These are phyloP conservation scores for Porites cylindrica DNA, from an alignment of 92 coral and sea anemone species.

Conservation along the genomic window DNA sequence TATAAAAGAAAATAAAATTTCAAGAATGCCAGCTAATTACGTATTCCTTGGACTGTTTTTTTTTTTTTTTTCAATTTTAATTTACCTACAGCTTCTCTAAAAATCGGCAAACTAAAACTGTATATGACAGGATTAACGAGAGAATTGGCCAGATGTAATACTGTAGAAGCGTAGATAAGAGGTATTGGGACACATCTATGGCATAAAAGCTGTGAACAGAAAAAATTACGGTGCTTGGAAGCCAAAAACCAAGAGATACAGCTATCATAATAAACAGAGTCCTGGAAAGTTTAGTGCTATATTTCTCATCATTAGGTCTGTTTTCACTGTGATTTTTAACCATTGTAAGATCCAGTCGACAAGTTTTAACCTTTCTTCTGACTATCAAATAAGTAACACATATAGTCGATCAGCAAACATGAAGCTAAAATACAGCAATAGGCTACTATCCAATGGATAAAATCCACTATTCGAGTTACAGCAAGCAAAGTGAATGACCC, in stretches of 20 bases:
- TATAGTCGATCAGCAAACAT: background rate
- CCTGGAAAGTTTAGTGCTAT: slow-evolving; percentile 4
- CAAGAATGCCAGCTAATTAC: background rate
- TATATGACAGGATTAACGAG: slow-evolving; percentile 16
- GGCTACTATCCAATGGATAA: background rate
- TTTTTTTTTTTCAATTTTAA: background rate
- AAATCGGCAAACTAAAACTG: slow-evolving; percentile 8
- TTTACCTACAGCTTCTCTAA: background rate
- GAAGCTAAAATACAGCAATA: background rate
- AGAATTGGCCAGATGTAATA: background rate
- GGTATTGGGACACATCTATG: background rate
- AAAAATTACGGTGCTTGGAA: background rate
- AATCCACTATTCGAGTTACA: background rate
- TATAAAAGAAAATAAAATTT: background rate
- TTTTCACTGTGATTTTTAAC: background rate
- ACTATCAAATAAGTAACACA: slow-evolving; percentile 9
- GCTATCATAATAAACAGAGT: slow-evolving; percentile 22
- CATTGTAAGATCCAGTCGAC: background rate
- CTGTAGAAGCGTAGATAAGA: background rate
- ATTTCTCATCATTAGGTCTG: background rate
- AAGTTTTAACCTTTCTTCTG: background rate
- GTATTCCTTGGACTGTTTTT: background rate
- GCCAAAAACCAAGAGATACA: slow-evolving; percentile 6
- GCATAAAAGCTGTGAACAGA: background rate
- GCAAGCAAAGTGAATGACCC: background rate